A percentile compares a stretch with the other conserved stretches of the same genome.
Conservation (phyloP, 1,140 invertebrate genomes). For the Hyles euphorbiae region DNA sequence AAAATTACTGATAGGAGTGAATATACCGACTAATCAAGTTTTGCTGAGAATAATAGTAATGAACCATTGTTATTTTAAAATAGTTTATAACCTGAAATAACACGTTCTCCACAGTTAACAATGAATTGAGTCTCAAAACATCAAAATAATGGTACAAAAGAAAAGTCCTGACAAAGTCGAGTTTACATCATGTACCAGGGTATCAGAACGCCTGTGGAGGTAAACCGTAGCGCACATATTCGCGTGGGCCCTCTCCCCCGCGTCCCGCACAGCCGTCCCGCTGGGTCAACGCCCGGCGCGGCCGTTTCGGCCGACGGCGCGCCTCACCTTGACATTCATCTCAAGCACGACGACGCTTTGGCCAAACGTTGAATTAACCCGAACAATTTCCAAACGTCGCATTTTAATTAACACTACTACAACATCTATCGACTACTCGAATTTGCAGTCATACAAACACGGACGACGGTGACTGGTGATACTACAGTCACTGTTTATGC, state of each 20-base stretch:
- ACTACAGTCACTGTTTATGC: conserved; percentile 15
- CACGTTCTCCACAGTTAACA: too few species aligned
- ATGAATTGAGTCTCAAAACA: too few species aligned
- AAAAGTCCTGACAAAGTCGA: conserved; percentile 32
- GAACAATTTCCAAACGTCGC: conserved; percentile 32
- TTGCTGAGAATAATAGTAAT: too few species aligned
- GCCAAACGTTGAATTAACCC: conserved; percentile 62
- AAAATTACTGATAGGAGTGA: too few species aligned
- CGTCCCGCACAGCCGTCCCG: conserved; percentile 18
- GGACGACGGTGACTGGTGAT: conserved; percentile 16
- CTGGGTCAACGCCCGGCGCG: conserved; percentile 58
- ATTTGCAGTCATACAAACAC: conserved; percentile 16
- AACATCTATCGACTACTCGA: neutral
- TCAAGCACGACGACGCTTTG: conserved; percentile 54
- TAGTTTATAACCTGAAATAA: too few species aligned
- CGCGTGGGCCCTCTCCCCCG: conserved; percentile 62
- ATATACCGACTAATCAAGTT: too few species aligned
- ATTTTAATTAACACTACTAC: conserved; percentile 11
- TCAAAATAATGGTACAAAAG: neutral
- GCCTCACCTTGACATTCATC: conserved; percentile 75
- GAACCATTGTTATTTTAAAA: too few species aligned
- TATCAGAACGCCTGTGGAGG: conserved; percentile 53
- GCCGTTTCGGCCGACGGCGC: conserved; percentile 70
- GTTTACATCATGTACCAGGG: conserved; percentile 57
- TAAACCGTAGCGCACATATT: conserved; percentile 65